A percentile compares a stretch with the other conserved stretches of the same genome.
Conservation (phyloP, 2,113 vertebrate species). For the Tauraco erythrolophus region DNA sequence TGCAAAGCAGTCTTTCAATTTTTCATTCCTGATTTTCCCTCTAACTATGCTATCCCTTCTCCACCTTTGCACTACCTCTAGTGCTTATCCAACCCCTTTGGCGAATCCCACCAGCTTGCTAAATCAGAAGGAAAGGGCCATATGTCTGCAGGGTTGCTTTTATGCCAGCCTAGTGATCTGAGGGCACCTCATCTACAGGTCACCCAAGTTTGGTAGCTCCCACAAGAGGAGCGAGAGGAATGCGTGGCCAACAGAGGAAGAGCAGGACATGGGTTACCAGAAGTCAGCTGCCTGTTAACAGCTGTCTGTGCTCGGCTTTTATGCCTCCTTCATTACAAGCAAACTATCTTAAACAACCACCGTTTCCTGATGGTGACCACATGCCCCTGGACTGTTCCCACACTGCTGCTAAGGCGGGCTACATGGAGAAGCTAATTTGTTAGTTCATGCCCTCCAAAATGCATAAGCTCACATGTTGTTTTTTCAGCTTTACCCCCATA, state of each 20-base stretch:
- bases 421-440: neutral
- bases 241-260: neutral
- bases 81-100: neutral
- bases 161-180: neutral
- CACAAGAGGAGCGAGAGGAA: neutral
- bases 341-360: neutral
- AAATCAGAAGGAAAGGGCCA: neutral
- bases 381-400: neutral
- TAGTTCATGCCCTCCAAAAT: neutral
- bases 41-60: neutral
- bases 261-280: neutral
- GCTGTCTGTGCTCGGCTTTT: neutral
- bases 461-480: neutral
- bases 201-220: neutral
- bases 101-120: neutral
- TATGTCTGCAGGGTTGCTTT: neutral
- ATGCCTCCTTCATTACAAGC: neutral
- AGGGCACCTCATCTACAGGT: neutral
- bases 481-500: neutral
- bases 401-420: neutral
- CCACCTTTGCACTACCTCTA: neutral
- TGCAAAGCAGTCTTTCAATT: neutral
- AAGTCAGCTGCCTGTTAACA: neutral
- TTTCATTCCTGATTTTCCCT: neutral
- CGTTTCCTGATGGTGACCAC: neutral